Evolutionary conservation across 2,797 vertebrate genomes (phyloP).

Genomic region (Enteromius radiatus): DNA sequence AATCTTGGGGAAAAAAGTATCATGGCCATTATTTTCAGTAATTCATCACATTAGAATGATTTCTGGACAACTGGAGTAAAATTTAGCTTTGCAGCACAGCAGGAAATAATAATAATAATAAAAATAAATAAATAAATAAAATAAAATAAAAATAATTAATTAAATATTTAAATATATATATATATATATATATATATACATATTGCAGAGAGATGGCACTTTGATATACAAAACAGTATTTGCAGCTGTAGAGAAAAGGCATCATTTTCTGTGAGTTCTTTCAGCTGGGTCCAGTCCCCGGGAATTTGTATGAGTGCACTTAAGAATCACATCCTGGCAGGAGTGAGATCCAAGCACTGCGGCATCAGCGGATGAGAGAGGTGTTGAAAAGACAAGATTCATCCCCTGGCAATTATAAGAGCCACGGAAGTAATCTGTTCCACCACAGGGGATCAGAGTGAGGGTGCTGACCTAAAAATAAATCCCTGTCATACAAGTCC

Average conservation of each 20-base stretch:
- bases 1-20: no score
- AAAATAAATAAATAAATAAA: no score
- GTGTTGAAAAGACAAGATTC: conserved; percentile 37
- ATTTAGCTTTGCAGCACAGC: not conserved
- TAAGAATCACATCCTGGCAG: conserved; percentile 37
- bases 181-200: no score
- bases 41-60: no score
- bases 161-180: no score
- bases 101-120: no score
- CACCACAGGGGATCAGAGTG: conserved; percentile 35
- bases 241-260: not conserved
- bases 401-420: conserved; percentile 50
- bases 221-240: not conserved
- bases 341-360: conserved; percentile 26
- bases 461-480: conserved; percentile 54
- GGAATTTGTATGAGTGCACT: conserved; percentile 34
- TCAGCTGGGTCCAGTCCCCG: conserved; percentile 26
- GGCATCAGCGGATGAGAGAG: conserved; percentile 34
- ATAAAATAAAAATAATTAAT: not conserved
- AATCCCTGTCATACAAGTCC: conserved; percentile 35
- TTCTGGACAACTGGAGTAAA: not conserved
- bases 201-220: not conserved
- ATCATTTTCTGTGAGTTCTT: conserved; percentile 4
- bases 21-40: no score
- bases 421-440: conserved; percentile 50